Base-by-base conservation (phyloP, 2,797 vertebrate species). In the Eulemur mongoz region DNA sequence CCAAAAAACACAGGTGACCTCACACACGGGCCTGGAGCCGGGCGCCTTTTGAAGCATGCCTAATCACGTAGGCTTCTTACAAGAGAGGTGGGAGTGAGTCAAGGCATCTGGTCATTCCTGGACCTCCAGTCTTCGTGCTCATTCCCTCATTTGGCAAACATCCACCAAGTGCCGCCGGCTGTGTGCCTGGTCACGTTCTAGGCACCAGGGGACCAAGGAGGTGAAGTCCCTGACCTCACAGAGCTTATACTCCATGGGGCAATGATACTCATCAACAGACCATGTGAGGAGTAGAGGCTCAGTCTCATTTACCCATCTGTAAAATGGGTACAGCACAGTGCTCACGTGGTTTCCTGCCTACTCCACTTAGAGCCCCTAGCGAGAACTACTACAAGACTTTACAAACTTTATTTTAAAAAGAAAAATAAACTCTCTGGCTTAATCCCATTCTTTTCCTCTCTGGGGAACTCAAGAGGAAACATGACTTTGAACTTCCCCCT, bases 391-490 rank as follows among this genome's bases (percentile, higher is more conserved):
- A 82, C 65, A 87, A 10, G 72, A 11, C 8, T 54, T 61, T 27
- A 57, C 73, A 82, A 59, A 92, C 40, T 69, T 72, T 88, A 69
- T 85, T 88, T 93, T 38, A 48, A 78, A 72, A 95, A 93, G 69
- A 65, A 95, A 93, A 96, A 54, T 61, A 89, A 96, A 45, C 23
- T 93, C 69, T 83, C 52, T 4, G 63, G 9, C 75, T 54, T 27
- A 30, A 57, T 52, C 48, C 63, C 70, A 76, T 48, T 83, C 92
- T 92, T 89, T 90, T 79, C 65, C 83, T 72, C 92, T 80, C 92
- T 45, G n/a, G 76, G 67, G 84, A 81, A 43, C 50, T 27, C 88
- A 59, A 67, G 63, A 67, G 63, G 63, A 35, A 67, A 35, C 2
- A 9, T 8, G 72, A 27, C 70, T 95, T 57, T 88, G 81, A 84